Evolutionary conservation across 2,797 vertebrate genomes (phyloP).

Genomic region (Lagothrix lagotricha): DNA sequence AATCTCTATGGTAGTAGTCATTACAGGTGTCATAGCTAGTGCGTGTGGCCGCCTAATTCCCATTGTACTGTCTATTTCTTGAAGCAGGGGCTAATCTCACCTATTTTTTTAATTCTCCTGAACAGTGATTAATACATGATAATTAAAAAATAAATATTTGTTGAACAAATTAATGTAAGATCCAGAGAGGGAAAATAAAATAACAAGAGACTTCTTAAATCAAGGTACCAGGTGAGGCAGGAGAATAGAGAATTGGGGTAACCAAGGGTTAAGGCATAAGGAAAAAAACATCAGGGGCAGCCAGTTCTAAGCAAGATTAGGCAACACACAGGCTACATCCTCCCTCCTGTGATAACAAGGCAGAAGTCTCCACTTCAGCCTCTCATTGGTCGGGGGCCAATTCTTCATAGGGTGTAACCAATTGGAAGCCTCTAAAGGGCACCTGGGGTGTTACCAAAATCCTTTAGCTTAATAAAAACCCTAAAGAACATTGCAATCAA

Average conservation of each 20-base stretch:
- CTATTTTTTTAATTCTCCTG: not conserved
- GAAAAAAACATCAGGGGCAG: not conserved
- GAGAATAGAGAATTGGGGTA: not conserved
- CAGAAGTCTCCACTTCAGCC: not conserved
- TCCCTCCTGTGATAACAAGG: not conserved
- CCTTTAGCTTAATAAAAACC: not conserved
- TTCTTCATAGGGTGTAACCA: not conserved
- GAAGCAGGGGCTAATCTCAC: not conserved
- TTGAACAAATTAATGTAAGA: not conserved
- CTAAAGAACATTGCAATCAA: not conserved
- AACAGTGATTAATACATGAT: not conserved
- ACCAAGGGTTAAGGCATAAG: not conserved
- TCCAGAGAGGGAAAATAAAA: not conserved
- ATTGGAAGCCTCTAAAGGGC: not conserved
- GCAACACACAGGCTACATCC: not conserved
- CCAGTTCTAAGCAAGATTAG: not conserved
- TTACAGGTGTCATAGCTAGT: accelerated
- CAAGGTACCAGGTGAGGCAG: not conserved
- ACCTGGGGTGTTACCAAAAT: not conserved
- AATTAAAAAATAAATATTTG: not conserved
- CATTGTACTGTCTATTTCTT: not conserved
- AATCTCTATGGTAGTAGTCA: not conserved
- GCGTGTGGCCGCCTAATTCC: not conserved
- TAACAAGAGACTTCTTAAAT: not conserved
- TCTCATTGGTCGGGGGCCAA: not conserved